Evolutionary conservation across 2,797 vertebrate genomes (phyloP).

Genomic region (Numenius phaeopus): DNA sequence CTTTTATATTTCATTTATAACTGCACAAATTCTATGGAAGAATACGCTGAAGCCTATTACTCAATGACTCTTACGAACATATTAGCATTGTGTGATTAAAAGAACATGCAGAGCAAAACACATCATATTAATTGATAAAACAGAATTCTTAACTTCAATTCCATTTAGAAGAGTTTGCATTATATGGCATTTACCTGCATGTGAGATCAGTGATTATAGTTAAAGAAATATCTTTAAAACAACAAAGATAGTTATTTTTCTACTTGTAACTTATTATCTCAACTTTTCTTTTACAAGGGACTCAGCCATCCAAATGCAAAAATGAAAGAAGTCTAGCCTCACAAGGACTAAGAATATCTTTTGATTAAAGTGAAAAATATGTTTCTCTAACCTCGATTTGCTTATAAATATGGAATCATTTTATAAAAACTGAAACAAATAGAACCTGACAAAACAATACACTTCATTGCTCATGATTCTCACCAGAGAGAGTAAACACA

Average conservation of each 20-base stretch:
- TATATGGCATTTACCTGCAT: not conserved
- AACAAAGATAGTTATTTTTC: not conserved
- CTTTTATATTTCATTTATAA: conserved; percentile 64
- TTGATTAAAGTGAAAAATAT: not conserved
- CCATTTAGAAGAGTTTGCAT: not conserved
- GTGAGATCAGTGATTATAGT: not conserved
- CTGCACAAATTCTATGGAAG: conserved; percentile 5
- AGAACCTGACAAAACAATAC: conserved; percentile 32
- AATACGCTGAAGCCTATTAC: not conserved
- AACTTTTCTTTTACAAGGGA: not conserved
- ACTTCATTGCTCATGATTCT: not conserved
- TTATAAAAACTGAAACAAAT: conserved; percentile 36
- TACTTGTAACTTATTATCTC: not conserved
- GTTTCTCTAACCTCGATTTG: not conserved
- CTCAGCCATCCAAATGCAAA: not conserved
- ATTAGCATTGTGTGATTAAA: not conserved
- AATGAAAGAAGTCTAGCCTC: not conserved
- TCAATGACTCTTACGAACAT: not conserved
- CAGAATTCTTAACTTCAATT: not conserved
- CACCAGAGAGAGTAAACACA: not conserved
- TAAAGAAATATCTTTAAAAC: not conserved
- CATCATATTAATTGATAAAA: not conserved
- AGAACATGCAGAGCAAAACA: not conserved
- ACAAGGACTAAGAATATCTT: not conserved
- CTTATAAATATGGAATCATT: conserved; percentile 6